Percentiles rank a stretch among this genome's conserved stretches.
Conservation (phyloP, 23 tunicate species). For the Phallusia fumigata region DNA sequence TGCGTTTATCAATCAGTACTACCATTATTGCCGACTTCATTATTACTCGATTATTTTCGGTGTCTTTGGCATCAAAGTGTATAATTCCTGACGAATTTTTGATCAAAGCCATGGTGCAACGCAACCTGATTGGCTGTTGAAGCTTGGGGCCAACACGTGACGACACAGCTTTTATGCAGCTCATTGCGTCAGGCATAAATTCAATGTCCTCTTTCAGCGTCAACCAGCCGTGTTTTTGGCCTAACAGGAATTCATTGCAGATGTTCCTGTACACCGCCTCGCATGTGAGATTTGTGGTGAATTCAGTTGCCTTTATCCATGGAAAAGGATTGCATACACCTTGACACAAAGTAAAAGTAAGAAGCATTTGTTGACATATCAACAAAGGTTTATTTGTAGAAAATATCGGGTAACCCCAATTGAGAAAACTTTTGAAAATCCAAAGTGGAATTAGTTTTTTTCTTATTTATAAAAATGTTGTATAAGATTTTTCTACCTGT, state of each 20-base stretch:
- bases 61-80: neutral
- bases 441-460: no score
- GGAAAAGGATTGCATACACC: neutral
- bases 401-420: no score
- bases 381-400: no score
- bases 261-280: no score
- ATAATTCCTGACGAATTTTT: neutral
- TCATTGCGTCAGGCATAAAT: neutral
- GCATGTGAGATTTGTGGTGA: neutral
- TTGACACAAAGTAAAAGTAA: no score
- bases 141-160: neutral
- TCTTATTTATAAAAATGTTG: no score
- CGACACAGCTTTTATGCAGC: neutral
- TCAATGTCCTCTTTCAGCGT: neutral
- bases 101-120: neutral
- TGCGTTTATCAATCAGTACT: neutral
- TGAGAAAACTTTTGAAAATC: no score
- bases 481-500: no score
- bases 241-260: neutral
- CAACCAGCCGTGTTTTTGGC: neutral
- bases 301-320: neutral
- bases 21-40: neutral
- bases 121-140: neutral
- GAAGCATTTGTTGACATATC: no score
- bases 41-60: neutral